phyloP scores from a whole-genome alignment of 2,113 vertebrate species.

The Microtus oregoni region DNA sequence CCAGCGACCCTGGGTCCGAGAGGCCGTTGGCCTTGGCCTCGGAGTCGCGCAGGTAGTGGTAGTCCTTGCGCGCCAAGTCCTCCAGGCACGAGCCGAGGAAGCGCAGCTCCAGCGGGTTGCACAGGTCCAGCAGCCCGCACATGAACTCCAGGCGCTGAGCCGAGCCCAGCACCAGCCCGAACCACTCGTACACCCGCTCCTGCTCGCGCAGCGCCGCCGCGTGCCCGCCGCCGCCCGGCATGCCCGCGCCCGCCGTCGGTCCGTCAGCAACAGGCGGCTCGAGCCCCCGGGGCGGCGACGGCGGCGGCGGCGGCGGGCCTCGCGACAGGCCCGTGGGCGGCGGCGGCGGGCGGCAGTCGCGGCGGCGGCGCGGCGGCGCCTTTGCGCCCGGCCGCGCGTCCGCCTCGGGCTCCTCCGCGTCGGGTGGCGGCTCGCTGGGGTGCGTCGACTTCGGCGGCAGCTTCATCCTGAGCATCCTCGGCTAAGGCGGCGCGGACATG shows the following conservation, averaged over 20 bases:
- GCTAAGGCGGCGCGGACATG: too few species aligned
- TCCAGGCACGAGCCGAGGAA: slow-evolving; percentile 97
- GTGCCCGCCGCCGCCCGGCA: slow-evolving; percentile 64
- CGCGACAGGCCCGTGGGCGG: slow-evolving; percentile 36
- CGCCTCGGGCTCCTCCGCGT: too few species aligned
- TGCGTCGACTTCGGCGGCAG: too few species aligned
- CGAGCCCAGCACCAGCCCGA: slow-evolving; percentile 94
- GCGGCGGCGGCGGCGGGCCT: slow-evolving; percentile 65
- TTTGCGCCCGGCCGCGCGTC: too few species aligned
- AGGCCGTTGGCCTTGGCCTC: slow-evolving; percentile 95
- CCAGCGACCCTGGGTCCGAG: slow-evolving; percentile 90
- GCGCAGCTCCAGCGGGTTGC: slow-evolving; percentile 97
- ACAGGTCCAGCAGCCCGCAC: slow-evolving; percentile 96
- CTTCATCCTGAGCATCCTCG: too few species aligned
- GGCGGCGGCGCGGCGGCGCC: too few species aligned
- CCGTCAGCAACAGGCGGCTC: slow-evolving; percentile 79
- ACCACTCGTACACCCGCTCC: slow-evolving; percentile 97
- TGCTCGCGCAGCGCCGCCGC: slow-evolving; percentile 87
- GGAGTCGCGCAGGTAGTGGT: slow-evolving; percentile 95
- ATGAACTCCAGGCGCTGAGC: slow-evolving; percentile 95
- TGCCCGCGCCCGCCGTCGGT: slow-evolving; percentile 79
- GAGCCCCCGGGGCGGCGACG: slow-evolving; percentile 68
- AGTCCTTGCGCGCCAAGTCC: slow-evolving; percentile 97
- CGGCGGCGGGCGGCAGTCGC: too few species aligned
- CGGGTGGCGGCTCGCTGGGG: too few species aligned